phyloP scores from a whole-genome alignment of 2,113 vertebrate species.

The Spheniscus mendiculus region DNA sequence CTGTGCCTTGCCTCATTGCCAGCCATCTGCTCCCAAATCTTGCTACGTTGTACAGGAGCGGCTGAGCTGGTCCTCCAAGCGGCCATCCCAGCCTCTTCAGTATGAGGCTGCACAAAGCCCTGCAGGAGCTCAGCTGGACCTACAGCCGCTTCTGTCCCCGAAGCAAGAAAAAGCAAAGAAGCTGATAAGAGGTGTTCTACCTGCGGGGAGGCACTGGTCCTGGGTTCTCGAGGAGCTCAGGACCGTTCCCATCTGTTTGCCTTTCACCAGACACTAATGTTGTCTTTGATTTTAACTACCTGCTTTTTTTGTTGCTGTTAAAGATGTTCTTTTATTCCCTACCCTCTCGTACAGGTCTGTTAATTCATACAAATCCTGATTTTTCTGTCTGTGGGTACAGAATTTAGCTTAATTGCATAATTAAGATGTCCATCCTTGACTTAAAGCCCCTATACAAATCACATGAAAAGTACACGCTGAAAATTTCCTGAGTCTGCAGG shows the following conservation, averaged over 20 bases:
- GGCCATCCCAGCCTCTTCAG: neutral
- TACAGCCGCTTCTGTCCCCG: fast-evolving
- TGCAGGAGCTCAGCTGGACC: neutral
- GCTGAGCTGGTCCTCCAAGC: neutral
- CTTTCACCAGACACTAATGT: neutral
- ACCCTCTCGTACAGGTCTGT: neutral
- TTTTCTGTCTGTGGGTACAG: neutral
- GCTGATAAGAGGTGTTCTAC: neutral
- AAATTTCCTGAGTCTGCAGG: neutral
- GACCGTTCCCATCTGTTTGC: neutral
- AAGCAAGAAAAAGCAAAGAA: neutral
- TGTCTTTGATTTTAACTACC: neutral
- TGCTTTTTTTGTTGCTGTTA: neutral
- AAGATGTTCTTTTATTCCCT: neutral
- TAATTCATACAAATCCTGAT: neutral
- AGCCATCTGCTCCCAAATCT: neutral
- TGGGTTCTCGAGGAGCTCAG: neutral
- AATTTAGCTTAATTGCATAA: neutral
- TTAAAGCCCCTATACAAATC: neutral
- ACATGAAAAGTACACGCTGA: neutral
- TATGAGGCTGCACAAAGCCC: neutral
- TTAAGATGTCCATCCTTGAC: neutral
- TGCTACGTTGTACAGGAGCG: fast-evolving
- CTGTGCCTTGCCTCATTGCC: neutral
- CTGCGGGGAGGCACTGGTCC: neutral